Evolutionary conservation across 2,888 invertebrate species (phyloP).

Genomic region (Pachymerium ferrugineum): DNA sequence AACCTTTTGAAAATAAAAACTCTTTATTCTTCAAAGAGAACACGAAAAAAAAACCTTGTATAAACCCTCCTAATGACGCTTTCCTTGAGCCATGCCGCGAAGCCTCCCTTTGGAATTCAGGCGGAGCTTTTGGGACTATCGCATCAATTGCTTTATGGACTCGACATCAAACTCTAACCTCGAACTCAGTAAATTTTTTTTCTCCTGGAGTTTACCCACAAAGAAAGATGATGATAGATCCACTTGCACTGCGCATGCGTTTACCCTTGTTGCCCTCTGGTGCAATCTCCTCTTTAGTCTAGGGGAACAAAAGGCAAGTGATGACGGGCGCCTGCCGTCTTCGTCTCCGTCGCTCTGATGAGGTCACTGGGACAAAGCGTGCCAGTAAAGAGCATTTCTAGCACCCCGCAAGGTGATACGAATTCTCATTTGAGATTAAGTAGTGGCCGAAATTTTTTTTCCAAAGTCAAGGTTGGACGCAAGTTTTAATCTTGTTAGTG

Average conservation of each 20-base stretch:
- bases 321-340: slow-evolving; percentile 8
- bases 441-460: background rate
- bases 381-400: background rate
- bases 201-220: background rate
- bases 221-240: background rate
- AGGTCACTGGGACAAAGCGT: slow-evolving; percentile 1
- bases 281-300: background rate
- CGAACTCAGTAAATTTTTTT: background rate
- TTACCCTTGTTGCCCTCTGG: background rate
- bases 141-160: background rate
- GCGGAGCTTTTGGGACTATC: background rate
- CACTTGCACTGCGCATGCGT: background rate
- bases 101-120: background rate
- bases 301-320: background rate
- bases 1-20: background rate
- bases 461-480: background rate
- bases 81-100: background rate
- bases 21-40: background rate
- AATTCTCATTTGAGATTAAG: background rate
- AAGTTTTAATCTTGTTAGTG: background rate
- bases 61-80: background rate
- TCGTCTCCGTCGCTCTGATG: background rate
- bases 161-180: background rate
- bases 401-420: background rate
- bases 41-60: background rate